phyloP scores from a whole-genome alignment of 1,140 invertebrate genomes.

The Saccostrea glomerata region DNA sequence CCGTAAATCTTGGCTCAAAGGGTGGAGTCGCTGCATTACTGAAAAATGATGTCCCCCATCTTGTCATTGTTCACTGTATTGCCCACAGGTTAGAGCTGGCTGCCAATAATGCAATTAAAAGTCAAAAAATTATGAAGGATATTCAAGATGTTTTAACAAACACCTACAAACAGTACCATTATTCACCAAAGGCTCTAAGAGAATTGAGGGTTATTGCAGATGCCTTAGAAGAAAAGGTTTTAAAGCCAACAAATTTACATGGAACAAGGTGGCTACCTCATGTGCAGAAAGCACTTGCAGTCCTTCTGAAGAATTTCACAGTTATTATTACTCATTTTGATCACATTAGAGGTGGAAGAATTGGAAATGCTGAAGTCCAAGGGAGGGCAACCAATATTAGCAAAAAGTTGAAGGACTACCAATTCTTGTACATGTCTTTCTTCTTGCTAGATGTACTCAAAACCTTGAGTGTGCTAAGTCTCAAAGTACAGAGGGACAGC shows the following conservation, averaged over 20 bases:
- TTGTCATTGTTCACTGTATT: slow-evolving; percentile 44
- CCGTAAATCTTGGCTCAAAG: slow-evolving; percentile 29
- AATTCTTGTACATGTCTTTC: no score
- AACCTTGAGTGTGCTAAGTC: no score
- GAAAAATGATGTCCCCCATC: slow-evolving; percentile 24
- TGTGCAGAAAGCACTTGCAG: slow-evolving; percentile 24
- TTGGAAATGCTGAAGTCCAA: slow-evolving; percentile 40
- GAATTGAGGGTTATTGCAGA: no score
- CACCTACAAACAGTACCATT: no score
- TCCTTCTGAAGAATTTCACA: slow-evolving; percentile 13
- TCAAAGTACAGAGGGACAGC: slow-evolving; percentile 30
- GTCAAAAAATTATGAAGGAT: no score
- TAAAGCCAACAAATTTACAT: slow-evolving; percentile 43
- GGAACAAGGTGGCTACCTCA: slow-evolving; percentile 42
- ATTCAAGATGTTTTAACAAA: no score
- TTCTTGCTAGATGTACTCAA: slow-evolving; percentile 29
- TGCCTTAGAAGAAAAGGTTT: slow-evolving; percentile 34
- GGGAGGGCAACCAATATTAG: slow-evolving; percentile 35
- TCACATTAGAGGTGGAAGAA: slow-evolving; percentile 14
- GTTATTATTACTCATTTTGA: slow-evolving; percentile 42
- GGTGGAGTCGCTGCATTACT: slow-evolving; percentile 47
- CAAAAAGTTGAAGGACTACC: slow-evolving; percentile 37
- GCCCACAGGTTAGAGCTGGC: slow-evolving; percentile 44
- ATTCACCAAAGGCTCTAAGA: no score
- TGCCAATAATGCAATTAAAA: no score